Conservation (phyloP, 2,113 vertebrate genomes). For the Rhinopomastus cyanomelas region DNA sequence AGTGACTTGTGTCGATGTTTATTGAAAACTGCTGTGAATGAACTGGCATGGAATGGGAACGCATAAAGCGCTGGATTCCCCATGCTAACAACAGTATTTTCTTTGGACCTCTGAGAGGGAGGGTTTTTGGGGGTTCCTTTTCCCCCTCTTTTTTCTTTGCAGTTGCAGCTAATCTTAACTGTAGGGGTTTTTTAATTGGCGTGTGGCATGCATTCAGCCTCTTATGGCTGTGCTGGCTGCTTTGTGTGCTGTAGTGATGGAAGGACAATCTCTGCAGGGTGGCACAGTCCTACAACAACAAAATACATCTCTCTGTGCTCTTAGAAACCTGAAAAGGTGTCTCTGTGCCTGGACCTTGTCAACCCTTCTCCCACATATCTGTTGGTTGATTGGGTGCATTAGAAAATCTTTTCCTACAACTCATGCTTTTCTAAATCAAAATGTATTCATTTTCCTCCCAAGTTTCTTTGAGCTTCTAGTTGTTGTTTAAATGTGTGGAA, state of each 20-base stretch:
- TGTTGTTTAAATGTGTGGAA: neutral
- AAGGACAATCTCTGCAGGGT: neutral
- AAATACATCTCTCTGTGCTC: neutral
- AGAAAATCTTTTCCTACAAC: neutral
- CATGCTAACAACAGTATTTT: neutral
- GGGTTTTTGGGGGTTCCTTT: neutral
- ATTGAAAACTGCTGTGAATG: slow-evolving; percentile 50
- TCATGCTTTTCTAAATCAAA: neutral
- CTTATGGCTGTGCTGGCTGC: neutral
- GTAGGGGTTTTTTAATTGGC: neutral
- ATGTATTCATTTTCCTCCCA: neutral
- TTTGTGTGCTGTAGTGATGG: neutral
- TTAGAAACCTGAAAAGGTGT: neutral
- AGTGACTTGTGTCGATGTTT: slow-evolving; percentile 69
- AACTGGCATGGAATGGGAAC: neutral
- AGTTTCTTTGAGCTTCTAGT: neutral
- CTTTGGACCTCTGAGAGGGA: neutral
- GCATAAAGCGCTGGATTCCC: slow-evolving; percentile 4
- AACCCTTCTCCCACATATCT: neutral
- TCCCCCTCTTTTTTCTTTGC: neutral
- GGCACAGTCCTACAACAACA: neutral
- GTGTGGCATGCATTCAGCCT: neutral
- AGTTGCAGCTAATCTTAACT: neutral
- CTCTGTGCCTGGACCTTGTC: neutral
- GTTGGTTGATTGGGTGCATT: accelerated